phyloP scores from a whole-genome alignment of 2,113 vertebrate genomes.

The Regulus satrapa region DNA sequence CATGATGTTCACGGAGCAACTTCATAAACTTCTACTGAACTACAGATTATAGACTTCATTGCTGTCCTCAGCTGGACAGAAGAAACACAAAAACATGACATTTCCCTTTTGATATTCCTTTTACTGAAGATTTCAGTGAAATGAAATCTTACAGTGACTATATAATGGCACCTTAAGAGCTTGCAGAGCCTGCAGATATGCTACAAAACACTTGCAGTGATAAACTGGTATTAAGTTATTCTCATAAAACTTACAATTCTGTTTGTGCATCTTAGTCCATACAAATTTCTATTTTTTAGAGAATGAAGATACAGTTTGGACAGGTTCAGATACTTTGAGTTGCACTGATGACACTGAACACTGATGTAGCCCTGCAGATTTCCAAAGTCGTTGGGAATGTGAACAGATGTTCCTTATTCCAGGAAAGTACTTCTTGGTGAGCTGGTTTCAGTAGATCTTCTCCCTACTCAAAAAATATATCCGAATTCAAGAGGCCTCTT shows the following conservation, averaged over 20 bases:
- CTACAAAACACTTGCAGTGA: not conserved
- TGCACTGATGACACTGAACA: not conserved
- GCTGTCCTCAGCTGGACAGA: not conserved
- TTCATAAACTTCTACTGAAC: not conserved
- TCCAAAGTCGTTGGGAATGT: accelerated
- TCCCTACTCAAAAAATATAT: not conserved
- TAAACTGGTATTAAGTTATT: not conserved
- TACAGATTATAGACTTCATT: not conserved
- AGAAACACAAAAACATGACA: not conserved
- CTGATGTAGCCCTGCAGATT: not conserved
- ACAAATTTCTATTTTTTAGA: not conserved
- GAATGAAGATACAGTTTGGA: not conserved
- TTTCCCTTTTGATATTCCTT: not conserved
- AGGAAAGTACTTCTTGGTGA: not conserved
- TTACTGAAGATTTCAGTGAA: not conserved
- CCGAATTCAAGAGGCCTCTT: not conserved
- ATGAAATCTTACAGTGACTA: not conserved
- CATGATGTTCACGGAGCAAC: not conserved
- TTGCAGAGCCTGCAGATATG: not conserved
- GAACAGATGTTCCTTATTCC: not conserved
- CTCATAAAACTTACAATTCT: not conserved
- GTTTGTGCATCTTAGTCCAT: not conserved
- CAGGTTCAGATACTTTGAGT: not conserved
- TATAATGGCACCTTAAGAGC: not conserved
- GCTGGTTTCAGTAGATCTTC: not conserved